Conservation (phyloP, 1,140 invertebrate species). For the Chrysopa pallens region DNA sequence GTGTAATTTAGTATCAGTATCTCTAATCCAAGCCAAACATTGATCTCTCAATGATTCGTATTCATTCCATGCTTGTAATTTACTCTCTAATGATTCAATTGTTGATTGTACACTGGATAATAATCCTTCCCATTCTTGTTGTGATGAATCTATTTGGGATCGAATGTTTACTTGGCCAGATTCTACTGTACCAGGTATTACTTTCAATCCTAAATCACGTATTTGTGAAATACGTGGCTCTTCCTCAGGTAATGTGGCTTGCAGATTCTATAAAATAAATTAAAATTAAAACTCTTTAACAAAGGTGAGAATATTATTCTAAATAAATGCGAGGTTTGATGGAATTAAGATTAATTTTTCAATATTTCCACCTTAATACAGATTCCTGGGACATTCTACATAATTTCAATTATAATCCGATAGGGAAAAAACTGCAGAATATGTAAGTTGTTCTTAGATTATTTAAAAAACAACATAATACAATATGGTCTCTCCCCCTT, state of each 20-base stretch:
- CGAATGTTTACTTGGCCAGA: slow-evolving; percentile 71
- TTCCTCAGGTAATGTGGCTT: slow-evolving; percentile 66
- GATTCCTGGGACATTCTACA: no score
- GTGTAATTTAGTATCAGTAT: slow-evolving; percentile 73
- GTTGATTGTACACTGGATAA: slow-evolving; percentile 55
- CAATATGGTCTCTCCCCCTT: no score
- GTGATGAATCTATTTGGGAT: slow-evolving; percentile 67
- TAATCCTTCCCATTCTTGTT: slow-evolving; percentile 79
- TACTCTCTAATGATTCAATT: slow-evolving; percentile 57
- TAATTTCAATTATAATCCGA: no score
- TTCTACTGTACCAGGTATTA: slow-evolving; percentile 73
- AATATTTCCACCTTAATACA: no score
- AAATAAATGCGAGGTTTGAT: no score
- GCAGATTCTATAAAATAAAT: slow-evolving; percentile 45
- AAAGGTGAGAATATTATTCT: no score
- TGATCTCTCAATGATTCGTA: slow-evolving; percentile 77
- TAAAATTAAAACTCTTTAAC: not conserved
- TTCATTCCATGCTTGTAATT: slow-evolving; percentile 78
- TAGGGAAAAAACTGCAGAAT: no score
- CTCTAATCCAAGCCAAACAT: slow-evolving; percentile 73
- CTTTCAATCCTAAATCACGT: slow-evolving; percentile 65
- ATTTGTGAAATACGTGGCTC: slow-evolving; percentile 67
- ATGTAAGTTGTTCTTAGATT: no score
- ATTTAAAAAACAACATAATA: no score
- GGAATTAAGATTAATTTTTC: no score